Evolutionary conservation across 2,797 vertebrate genomes (phyloP).

Genomic region (Coranthus polyacanthus): DNA sequence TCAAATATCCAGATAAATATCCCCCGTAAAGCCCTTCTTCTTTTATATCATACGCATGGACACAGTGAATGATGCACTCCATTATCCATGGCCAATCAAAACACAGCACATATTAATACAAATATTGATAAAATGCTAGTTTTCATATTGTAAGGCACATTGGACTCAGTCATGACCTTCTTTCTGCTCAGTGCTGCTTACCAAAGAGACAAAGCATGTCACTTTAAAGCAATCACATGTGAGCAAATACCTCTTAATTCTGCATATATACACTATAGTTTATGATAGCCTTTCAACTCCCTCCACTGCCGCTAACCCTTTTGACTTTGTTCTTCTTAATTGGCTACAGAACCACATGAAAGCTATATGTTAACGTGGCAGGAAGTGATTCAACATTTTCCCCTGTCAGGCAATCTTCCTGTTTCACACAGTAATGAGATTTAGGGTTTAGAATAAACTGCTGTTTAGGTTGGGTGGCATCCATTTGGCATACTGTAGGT

Average conservation of each 20-base stretch:
- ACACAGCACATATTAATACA: neutral
- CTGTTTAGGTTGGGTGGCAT: slow-evolving; percentile 77
- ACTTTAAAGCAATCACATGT: slow-evolving; percentile 24
- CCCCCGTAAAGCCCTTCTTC: neutral
- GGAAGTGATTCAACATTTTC: slow-evolving; percentile 78
- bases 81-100: slow-evolving; percentile 8
- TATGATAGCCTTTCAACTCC: slow-evolving; percentile 41
- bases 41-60: slow-evolving; percentile 15
- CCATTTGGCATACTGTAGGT: slow-evolving; percentile 65
- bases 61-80: neutral
- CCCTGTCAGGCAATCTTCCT: slow-evolving; percentile 73
- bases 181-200: neutral
- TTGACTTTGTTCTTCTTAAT: slow-evolving; percentile 71
- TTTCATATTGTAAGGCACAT: neutral
- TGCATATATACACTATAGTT: slow-evolving; percentile 23
- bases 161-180: slow-evolving; percentile 2
- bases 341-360: slow-evolving; percentile 73
- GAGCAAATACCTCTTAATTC: slow-evolving; percentile 38
- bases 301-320: slow-evolving; percentile 55
- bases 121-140: neutral
- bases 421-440: slow-evolving; percentile 75
- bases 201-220: neutral
- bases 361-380: slow-evolving; percentile 72
- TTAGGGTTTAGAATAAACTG: slow-evolving; percentile 78
- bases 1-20: slow-evolving; percentile 13